phyloP scores from a whole-genome alignment of 2,888 invertebrate species.

The Habrosyne pyritoides region DNA sequence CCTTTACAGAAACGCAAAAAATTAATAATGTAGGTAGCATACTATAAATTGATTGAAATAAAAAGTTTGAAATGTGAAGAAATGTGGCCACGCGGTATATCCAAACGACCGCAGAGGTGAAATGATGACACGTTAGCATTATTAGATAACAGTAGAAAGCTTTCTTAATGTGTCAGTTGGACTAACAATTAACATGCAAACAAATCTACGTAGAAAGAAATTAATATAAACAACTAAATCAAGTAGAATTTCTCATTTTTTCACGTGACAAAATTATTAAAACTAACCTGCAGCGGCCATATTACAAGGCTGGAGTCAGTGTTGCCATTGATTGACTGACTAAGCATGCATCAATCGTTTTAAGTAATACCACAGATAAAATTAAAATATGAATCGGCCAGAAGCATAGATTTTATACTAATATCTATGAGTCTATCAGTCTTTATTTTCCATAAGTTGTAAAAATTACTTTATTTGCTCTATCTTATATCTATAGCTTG shows the following conservation, averaged over 20 bases:
- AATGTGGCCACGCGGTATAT: constrained; percentile 84
- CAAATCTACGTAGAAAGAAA: constrained; percentile 37
- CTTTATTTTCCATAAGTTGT: no score
- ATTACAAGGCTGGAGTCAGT: constrained; percentile 83
- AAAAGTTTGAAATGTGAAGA: constrained; percentile 52
- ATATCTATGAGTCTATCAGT: no score
- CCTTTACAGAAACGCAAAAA: constrained; percentile 29
- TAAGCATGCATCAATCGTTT: constrained; percentile 25
- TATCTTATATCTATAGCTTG: no score
- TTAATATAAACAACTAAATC: constrained; percentile 36
- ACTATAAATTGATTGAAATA: constrained; percentile 40
- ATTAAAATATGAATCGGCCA: background rate
- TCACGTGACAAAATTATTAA: constrained; percentile 80
- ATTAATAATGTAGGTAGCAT: constrained; percentile 28
- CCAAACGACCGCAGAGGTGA: constrained; percentile 80
- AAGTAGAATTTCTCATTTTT: constrained; percentile 51
- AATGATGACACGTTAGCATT: constrained; percentile 83
- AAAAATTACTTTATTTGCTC: no score
- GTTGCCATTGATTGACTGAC: constrained; percentile 63
- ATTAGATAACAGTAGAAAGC: constrained; percentile 60
- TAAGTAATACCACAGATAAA: constrained; percentile 15
- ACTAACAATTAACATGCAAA: constrained; percentile 38
- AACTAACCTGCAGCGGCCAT: constrained; percentile 90
- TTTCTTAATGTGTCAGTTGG: constrained; percentile 25
- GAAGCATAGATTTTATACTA: no score